These are phyloP conservation scores for Drosophila bocki DNA, from an alignment of 1,140 invertebrate genomes.

Conservation along the genomic window DNA sequence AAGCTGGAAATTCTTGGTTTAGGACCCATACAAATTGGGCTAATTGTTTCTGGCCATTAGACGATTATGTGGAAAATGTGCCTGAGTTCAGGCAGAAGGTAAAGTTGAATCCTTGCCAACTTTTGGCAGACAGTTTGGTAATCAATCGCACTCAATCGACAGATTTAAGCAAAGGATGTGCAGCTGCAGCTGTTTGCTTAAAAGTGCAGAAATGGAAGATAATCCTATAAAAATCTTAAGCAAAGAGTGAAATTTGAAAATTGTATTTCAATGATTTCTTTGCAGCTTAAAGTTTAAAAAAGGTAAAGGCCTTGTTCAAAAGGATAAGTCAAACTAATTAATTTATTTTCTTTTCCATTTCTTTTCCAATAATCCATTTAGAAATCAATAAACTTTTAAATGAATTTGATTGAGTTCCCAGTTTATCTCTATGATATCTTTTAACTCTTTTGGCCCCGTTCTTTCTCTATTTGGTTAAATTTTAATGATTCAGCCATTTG, in stretches of 20 bases:
- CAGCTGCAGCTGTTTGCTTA: neutral
- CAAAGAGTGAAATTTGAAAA: neutral
- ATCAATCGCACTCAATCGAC: slow-evolving; percentile 3
- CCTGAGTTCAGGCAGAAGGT: neutral
- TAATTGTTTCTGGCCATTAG: slow-evolving; percentile 33
- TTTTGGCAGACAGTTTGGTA: slow-evolving; percentile 6
- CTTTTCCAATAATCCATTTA: neutral
- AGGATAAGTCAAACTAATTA: neutral
- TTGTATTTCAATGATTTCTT: neutral
- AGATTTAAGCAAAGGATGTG: neutral
- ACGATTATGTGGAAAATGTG: slow-evolving; percentile 4
- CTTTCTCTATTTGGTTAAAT: slow-evolving; percentile 40
- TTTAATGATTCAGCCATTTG: slow-evolving; percentile 61
- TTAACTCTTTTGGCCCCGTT: slow-evolving; percentile 23
- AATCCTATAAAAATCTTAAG: neutral
- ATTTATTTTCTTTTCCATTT: too few species aligned
- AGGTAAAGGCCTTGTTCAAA: neutral
- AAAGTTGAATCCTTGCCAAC: neutral
- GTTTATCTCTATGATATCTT: slow-evolving; percentile 2
- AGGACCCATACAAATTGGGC: slow-evolving; percentile 1
- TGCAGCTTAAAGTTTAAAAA: neutral
- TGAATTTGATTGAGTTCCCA: slow-evolving; percentile 2
- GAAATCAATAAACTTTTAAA: neutral
- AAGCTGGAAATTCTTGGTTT: neutral
- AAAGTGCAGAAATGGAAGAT: neutral